These are phyloP conservation scores for Buphagus erythrorhynchus DNA, from an alignment of 2,797 vertebrate genomes.

Conservation along the genomic window DNA sequence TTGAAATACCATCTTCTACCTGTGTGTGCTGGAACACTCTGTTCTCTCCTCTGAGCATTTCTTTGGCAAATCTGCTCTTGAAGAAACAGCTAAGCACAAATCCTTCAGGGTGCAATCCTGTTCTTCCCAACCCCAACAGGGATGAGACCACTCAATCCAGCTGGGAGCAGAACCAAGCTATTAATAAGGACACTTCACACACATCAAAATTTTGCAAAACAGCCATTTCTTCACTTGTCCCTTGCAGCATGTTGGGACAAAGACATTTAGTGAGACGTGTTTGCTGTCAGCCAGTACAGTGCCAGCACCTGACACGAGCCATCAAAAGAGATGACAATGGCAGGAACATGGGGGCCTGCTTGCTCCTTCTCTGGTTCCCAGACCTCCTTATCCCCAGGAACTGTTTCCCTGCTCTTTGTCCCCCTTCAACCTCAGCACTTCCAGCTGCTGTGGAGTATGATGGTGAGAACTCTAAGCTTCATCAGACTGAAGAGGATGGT, in stretches of 20 bases:
- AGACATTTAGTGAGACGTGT: conserved; percentile 35
- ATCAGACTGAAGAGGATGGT: neutral
- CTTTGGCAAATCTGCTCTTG: conserved; percentile 66
- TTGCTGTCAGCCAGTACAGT: conserved; percentile 52
- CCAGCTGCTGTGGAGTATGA: neutral
- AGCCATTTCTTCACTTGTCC: conserved; percentile 45
- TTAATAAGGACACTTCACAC: conserved; percentile 45
- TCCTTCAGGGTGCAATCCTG: conserved; percentile 58
- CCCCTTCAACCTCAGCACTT: neutral
- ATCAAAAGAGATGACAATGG: conserved; percentile 45
- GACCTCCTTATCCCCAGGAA: neutral
- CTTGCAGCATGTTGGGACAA: conserved; percentile 55
- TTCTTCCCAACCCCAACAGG: conserved; percentile 21
- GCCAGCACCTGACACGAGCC: conserved; percentile 37
- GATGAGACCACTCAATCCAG: conserved; percentile 36
- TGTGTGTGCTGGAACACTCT: conserved; percentile 72
- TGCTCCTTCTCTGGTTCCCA: conserved; percentile 22
- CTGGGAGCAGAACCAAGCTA: conserved; percentile 47
- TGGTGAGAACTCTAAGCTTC: neutral
- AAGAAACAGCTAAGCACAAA: conserved; percentile 70
- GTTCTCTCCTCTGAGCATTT: conserved; percentile 66
- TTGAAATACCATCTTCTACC: conserved; percentile 71
- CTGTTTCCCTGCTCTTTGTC: neutral
- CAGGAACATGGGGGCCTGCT: conserved; percentile 3
- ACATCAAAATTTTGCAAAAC: conserved; percentile 54